Percentiles rank a stretch among this genome's conserved stretches.
Conservation (phyloP, 53 echinoderm and acorn worm species). For the Echinarachnius parma region DNA sequence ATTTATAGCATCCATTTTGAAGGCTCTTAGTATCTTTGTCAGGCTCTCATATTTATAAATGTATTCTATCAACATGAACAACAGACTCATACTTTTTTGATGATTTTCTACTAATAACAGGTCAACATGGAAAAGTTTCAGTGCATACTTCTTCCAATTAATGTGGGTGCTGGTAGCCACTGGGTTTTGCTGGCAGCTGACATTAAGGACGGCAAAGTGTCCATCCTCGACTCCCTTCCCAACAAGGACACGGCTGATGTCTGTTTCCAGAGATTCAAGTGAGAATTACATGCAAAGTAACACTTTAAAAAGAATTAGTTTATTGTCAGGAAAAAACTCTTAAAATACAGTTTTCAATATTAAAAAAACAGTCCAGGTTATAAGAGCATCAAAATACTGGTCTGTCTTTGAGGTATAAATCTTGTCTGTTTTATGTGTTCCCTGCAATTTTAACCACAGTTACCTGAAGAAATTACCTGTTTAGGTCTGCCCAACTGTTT, state of each 20-base stretch:
- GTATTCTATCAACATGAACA: not conserved
- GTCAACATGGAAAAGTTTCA: constrained; percentile 17
- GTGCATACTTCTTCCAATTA: constrained; percentile 2
- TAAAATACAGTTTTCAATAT: not conserved
- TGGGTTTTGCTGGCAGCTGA: constrained; percentile 12
- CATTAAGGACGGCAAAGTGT: not conserved
- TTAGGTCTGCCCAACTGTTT: too few species aligned
- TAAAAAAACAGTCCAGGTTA: too few species aligned
- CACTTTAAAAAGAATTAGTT: not conserved
- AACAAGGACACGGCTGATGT: not conserved
- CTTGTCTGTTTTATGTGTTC: too few species aligned
- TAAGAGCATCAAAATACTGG: too few species aligned
- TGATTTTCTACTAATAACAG: constrained; percentile 1
- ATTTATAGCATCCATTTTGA: too few species aligned
- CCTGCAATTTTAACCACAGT: too few species aligned
- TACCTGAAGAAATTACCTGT: too few species aligned
- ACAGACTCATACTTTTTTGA: not conserved
- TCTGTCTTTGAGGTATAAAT: too few species aligned
- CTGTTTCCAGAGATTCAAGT: constrained; percentile 22
- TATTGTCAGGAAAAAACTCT: not conserved
- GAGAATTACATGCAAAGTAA: not conserved
- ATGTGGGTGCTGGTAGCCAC: constrained; percentile 4
- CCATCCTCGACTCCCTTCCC: constrained; percentile 6
- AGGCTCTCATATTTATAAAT: too few species aligned
- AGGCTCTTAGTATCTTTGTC: too few species aligned